These are phyloP conservation scores for Vanessa cardui DNA, from an alignment of 2,888 invertebrate species.

Conservation along the genomic window DNA sequence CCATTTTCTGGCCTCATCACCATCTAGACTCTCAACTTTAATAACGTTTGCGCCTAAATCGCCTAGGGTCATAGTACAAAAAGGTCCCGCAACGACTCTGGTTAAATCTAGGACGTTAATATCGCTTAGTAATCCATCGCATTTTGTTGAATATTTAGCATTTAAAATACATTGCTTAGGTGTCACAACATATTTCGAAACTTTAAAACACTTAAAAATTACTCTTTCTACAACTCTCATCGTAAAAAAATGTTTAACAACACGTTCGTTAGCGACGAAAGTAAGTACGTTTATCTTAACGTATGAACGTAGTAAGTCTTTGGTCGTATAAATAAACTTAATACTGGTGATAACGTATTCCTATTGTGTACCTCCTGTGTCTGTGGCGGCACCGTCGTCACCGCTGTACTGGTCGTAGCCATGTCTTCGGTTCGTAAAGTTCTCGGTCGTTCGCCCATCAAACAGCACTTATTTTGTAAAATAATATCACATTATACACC, in stretches of 20 bases:
- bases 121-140: conserved; percentile 84
- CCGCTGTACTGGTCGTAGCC: conserved; percentile 76
- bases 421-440: conserved; percentile 61
- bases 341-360: conserved; percentile 60
- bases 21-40: conserved; percentile 93
- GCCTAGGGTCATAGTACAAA: conserved; percentile 95
- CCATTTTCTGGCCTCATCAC: conserved; percentile 95
- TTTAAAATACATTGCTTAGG: conserved; percentile 28
- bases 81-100: conserved; percentile 96
- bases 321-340: conserved; percentile 52
- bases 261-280: conserved; percentile 14
- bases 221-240: conserved; percentile 31
- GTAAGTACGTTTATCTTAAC: conserved; percentile 16
- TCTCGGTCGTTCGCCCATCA: conserved; percentile 69
- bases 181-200: conserved; percentile 23
- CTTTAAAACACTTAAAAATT: conserved; percentile 31
- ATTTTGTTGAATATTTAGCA: conserved; percentile 38
- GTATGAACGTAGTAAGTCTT: conserved; percentile 25
- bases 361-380: conserved; percentile 65
- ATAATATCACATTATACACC: conserved; percentile 48
- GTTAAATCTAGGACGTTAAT: conserved; percentile 91
- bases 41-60: conserved; percentile 96
- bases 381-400: conserved; percentile 68
- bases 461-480: conserved; percentile 35
- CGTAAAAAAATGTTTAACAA: conserved; percentile 10